These are phyloP conservation scores for Nephrocerus scutellatus DNA, from an alignment of 2,888 invertebrate species.

Conservation along the genomic window DNA sequence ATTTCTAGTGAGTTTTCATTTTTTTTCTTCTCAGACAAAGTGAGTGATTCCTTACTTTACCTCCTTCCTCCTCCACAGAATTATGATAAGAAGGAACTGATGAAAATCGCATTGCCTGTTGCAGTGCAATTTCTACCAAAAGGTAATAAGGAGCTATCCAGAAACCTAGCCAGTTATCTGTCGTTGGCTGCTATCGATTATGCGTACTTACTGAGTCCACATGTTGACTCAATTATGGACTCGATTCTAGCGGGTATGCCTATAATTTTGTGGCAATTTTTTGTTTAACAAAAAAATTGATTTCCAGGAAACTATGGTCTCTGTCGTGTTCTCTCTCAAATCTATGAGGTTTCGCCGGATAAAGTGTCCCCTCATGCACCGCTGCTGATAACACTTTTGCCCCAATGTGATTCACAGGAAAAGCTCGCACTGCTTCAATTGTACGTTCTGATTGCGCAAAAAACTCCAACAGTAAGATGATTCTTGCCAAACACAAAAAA, in stretches of 20 bases:
- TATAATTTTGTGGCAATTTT: neutral
- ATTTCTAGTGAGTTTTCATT: slow-evolving; percentile 64
- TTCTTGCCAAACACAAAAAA: neutral
- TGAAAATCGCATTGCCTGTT: slow-evolving; percentile 67
- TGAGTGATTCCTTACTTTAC: too few relatives aligned
- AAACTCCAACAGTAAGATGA: slow-evolving; percentile 62
- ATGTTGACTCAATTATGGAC: slow-evolving; percentile 84
- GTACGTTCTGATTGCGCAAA: slow-evolving; percentile 73
- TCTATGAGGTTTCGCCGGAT: slow-evolving; percentile 81
- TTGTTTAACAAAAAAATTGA: slow-evolving; percentile 1
- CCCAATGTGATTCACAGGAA: slow-evolving; percentile 79
- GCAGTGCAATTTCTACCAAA: slow-evolving; percentile 88
- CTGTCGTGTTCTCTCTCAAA: slow-evolving; percentile 80
- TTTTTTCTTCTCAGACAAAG: neutral
- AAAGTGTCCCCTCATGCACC: slow-evolving; percentile 79
- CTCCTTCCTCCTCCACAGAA: slow-evolving; percentile 42
- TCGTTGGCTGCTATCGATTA: slow-evolving; percentile 89
- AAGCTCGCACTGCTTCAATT: slow-evolving; percentile 76
- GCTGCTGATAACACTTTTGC: slow-evolving; percentile 67
- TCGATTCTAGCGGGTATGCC: slow-evolving; percentile 74
- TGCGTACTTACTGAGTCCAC: slow-evolving; percentile 74
- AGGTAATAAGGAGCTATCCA: slow-evolving; percentile 80
- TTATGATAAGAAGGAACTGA: slow-evolving; percentile 55
- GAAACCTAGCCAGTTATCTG: slow-evolving; percentile 86
- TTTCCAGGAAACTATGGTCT: slow-evolving; percentile 77